These are phyloP conservation scores for Lepilemur septentrionalis DNA, from an alignment of 2,797 vertebrate species.

Conservation along the genomic window DNA sequence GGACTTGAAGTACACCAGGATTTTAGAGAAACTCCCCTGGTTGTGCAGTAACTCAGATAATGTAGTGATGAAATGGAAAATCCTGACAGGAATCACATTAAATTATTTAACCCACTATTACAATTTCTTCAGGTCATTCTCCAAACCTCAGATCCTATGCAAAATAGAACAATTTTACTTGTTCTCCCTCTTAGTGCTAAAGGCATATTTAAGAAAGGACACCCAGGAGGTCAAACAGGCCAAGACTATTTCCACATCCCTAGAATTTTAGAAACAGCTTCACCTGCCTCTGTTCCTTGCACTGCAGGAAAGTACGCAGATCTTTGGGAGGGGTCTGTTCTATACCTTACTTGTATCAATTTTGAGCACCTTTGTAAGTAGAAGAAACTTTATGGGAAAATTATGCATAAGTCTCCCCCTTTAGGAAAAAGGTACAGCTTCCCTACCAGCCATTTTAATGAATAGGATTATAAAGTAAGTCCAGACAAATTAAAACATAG, in stretches of 20 bases:
- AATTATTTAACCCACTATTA: constrained; percentile 59
- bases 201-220: constrained; percentile 78
- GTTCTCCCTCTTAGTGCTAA: constrained; percentile 71
- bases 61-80: constrained; percentile 65
- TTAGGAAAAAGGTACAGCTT: constrained; percentile 6
- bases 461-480: constrained; percentile 57
- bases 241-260: constrained; percentile 64
- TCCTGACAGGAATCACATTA: constrained; percentile 69
- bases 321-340: neutral
- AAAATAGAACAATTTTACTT: constrained; percentile 73
- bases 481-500: constrained; percentile 49
- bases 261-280: constrained; percentile 72
- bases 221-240: constrained; percentile 66
- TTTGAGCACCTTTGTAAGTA: constrained; percentile 49
- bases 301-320: neutral
- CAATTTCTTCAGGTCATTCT: constrained; percentile 68
- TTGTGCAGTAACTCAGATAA: constrained; percentile 1
- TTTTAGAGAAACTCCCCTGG: neutral
- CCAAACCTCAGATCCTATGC: constrained; percentile 66
- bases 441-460: constrained; percentile 51
- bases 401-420: constrained; percentile 6
- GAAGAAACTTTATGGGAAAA: constrained; percentile 43
- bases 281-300: neutral
- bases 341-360: neutral
- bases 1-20: neutral